Base-by-base conservation (phyloP, 2,797 vertebrate species). In the Sebastes nivosus region DNA sequence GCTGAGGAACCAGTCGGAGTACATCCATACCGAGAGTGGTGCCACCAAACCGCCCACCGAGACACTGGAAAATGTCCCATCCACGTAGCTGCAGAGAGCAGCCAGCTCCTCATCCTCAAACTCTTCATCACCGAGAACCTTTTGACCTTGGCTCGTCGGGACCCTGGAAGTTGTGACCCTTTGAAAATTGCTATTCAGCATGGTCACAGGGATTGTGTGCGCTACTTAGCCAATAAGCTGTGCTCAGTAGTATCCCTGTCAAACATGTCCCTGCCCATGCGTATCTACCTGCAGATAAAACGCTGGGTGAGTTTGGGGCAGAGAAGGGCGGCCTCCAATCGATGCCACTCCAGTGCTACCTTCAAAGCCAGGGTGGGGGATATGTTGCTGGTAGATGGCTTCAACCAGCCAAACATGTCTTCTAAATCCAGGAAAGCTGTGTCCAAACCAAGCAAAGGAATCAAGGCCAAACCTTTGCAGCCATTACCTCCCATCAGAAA, bases 21-120 rank as follows among this genome's bases (percentile, higher is more conserved):
- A 6, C 93, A 96, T 86, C 96, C 94, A 2, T 95, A 88, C 10
- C 92, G 94, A 27, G 92, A 90, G 22, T 96, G 96, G 96, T 97
- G 96, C 89, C 89, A 91, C 0, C 91, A 94, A 79, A 93, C 85
- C 1, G 87, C 95, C 73, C 96, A 96, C 50, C 80, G 54, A 32
- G 96, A 96, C 71, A 82, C 87, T 14, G 67, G 81, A 63, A 95
- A 96, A 70, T 93, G 95, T 75, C 94, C 96, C 4, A 61, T 96
- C 68, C 95, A 96, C 20, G 91, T 88, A 1, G 95, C 96, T 14
- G 93, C 91, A 16, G 95, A 96, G 81, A 87, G 80, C 0, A 94
- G 90, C 81, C 95, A 95, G 36, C 93, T 96, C 77, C 81, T 95
- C 86, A 87, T 96, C 72, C 90, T 97, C 59, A 96, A 96, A 88